Evolutionary conservation across 2,888 invertebrate genomes (phyloP).

Genomic region (Dicycla oo): DNA sequence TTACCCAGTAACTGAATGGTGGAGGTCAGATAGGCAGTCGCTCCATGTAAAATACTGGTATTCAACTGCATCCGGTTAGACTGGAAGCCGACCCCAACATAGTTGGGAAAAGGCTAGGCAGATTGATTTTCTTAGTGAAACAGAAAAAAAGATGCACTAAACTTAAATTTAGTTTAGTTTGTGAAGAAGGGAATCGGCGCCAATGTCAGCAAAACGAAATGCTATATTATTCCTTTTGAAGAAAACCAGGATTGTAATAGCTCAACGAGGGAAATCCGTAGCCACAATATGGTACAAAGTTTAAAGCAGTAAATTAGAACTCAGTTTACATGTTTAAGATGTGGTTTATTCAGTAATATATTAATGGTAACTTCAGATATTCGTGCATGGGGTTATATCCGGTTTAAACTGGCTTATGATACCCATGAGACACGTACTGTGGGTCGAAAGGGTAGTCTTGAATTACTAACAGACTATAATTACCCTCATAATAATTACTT

Average conservation of each 20-base stretch:
- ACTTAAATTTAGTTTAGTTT: too few relatives aligned
- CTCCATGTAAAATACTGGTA: too few relatives aligned
- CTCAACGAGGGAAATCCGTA: background rate
- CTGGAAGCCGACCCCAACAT: too few relatives aligned
- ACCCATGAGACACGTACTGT: conserved; percentile 36
- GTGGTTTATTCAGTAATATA: conserved; percentile 35
- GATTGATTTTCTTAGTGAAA: too few relatives aligned
- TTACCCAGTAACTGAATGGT: too few relatives aligned
- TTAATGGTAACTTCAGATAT: conserved; percentile 43
- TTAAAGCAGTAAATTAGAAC: conserved; percentile 32
- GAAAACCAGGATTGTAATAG: background rate
- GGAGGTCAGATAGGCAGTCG: too few relatives aligned
- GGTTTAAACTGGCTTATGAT: conserved; percentile 13
- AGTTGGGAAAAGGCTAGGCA: too few relatives aligned
- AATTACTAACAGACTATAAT: conserved; percentile 27
- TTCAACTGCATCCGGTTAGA: too few relatives aligned
- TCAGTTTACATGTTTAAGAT: conserved; percentile 12
- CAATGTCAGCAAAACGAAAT: background rate
- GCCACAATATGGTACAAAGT: background rate
- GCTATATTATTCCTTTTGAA: background rate
- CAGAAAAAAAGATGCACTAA: too few relatives aligned
- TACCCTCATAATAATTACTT: conserved; percentile 5
- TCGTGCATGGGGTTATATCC: conserved; percentile 27
- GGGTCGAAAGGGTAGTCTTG: conserved; percentile 39
- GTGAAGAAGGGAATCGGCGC: too few relatives aligned